phyloP scores from a whole-genome alignment of 2,113 vertebrate species.

The Lepidothrix coronata region DNA sequence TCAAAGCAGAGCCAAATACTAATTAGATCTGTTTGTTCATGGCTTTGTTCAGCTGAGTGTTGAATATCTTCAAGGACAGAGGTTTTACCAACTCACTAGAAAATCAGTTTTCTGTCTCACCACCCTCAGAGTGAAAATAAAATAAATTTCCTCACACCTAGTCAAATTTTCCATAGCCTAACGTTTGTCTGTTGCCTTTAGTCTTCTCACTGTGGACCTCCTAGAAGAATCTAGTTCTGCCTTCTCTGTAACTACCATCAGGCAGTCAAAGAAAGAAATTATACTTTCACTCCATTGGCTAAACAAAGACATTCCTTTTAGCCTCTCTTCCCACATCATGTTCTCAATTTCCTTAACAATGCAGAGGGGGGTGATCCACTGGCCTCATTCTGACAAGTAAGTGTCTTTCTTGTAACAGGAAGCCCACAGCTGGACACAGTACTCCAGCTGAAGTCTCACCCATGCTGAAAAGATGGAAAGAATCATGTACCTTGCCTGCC shows the following conservation, averaged over 20 bases:
- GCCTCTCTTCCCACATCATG: background rate
- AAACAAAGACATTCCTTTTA: background rate
- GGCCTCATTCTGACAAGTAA: background rate
- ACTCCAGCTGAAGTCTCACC: background rate
- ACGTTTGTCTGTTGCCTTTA: background rate
- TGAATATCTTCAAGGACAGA: background rate
- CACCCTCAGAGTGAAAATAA: background rate
- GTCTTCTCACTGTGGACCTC: background rate
- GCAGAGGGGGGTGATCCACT: background rate
- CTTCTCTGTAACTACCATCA: background rate
- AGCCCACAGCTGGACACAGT: background rate
- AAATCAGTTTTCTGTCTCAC: background rate
- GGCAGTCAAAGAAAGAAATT: background rate
- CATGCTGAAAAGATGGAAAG: background rate
- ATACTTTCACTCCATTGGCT: background rate
- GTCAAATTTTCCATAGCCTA: background rate
- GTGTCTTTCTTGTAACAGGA: background rate
- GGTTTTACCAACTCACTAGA: background rate
- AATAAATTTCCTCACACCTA: background rate
- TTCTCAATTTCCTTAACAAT: background rate
- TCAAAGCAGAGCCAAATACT: background rate
- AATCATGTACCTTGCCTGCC: rapidly evolving
- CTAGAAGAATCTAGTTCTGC: background rate
- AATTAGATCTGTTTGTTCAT: background rate
- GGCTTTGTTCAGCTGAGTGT: background rate